Evolutionary conservation across 2,113 vertebrate species (phyloP).

Genomic region (Diadophis punctatus): DNA sequence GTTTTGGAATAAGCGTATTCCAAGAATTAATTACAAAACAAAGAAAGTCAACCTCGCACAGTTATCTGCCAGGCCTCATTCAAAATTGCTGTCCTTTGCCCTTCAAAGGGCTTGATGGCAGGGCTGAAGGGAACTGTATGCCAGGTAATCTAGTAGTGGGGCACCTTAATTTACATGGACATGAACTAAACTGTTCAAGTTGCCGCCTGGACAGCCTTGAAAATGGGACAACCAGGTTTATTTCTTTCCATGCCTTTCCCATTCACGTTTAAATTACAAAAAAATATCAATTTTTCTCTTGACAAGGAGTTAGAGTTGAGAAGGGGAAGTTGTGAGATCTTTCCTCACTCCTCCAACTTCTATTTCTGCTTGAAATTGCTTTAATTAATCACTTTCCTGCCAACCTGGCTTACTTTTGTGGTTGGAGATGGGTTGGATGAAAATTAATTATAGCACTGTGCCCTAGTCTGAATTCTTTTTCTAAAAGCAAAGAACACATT

Average conservation of each 20-base stretch:
- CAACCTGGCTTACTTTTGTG: background rate
- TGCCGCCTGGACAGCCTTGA: background rate
- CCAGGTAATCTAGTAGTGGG: background rate
- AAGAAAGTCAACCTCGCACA: background rate
- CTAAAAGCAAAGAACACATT: background rate
- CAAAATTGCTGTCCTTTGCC: background rate
- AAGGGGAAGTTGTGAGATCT: background rate
- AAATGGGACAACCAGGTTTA: background rate
- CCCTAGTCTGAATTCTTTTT: background rate
- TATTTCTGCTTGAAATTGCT: background rate
- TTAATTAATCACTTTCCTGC: background rate
- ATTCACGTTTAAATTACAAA: background rate
- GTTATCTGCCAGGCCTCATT: background rate
- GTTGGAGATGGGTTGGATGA: background rate
- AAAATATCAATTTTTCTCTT: background rate
- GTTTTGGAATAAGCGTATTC: background rate
- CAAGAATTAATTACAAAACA: background rate
- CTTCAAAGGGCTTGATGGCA: background rate
- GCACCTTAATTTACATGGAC: background rate
- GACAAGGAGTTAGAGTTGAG: background rate
- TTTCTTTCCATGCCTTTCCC: background rate
- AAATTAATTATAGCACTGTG: background rate
- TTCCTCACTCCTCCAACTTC: background rate
- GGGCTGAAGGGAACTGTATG: background rate
- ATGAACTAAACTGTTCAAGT: background rate